Evolutionary conservation across 2,888 invertebrate species (phyloP), one percentile per base, ranked within the genome.

Genomic region (Scaptomyza flava): DNA sequence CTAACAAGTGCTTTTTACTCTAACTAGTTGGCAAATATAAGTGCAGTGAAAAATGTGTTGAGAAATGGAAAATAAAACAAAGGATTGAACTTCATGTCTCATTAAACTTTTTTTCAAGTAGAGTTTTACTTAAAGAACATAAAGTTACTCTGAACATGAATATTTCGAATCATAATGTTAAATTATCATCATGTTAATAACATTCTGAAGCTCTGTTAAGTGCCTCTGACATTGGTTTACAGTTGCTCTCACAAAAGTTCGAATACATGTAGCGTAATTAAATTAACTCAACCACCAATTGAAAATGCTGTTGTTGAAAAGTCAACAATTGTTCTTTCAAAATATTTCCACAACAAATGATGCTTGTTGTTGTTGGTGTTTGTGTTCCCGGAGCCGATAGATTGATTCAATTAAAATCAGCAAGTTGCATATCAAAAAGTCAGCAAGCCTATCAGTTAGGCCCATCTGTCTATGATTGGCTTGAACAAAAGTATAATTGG

Each of bases 331-430:
- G 14, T 38, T 38, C 8, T 38, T 14, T 14, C 38, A 8, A 38
- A 38, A 38, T 38, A 14, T 38, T 38, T 14, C 7, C 8, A 38
- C 7, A 38, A 38, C 17, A 17, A 17, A 8, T 3, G 6, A 17
- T 38, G 38, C 38, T 33, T n/a, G 38, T 38, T 38, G 7, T 42
- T 42, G 12, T 17, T 46, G 42, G 17, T 36, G 36, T 34, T 34
- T 3, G 2, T 3, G 2, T 31, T 2, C n/a, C 6, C 14, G 14
- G 14, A n/a, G 27, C 11, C 41, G 23, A 48, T 36, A 36, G 27
- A 38, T 61, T 9, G 41, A 48, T 60, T 60, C 47, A 52, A 68
- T 68, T 60, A n/a, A 48, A 41, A 31, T 14, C 68, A 51, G 67
- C 41, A 43, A 56, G 31, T 11, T 36, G 31, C 43, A 11, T 45